A percentile compares a stretch with the other conserved stretches of the same genome.
phyloP scores from a whole-genome alignment of 2,888 invertebrate genomes.

The Arctia plantaginis region DNA sequence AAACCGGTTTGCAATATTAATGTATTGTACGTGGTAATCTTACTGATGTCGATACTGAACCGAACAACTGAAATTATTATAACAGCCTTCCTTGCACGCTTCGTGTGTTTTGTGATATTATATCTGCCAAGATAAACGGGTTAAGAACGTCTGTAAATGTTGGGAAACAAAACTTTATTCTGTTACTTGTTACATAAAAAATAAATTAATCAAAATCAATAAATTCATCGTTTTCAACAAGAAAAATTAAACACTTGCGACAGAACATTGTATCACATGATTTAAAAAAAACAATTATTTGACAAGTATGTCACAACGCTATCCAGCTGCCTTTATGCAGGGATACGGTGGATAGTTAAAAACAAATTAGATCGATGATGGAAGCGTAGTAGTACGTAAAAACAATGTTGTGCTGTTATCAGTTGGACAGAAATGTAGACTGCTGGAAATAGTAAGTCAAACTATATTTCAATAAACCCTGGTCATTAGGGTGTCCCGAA shows the following conservation, averaged over 20 bases:
- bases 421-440: background rate
- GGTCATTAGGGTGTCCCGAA: too few species aligned
- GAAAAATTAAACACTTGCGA: too few species aligned
- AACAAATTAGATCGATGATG: background rate
- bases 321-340: background rate
- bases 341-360: background rate
- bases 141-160: constrained; percentile 19
- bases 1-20: constrained; percentile 81
- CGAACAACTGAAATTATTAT: constrained; percentile 62
- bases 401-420: background rate
- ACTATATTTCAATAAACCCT: background rate
- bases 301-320: too few species aligned
- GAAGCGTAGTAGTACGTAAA: background rate
- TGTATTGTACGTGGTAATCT: constrained; percentile 78
- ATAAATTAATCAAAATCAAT: background rate
- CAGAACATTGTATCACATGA: background rate
- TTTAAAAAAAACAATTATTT: background rate
- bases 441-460: background rate
- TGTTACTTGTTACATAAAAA: background rate
- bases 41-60: constrained; percentile 69
- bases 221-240: too few species aligned
- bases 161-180: background rate
- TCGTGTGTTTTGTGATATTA: constrained; percentile 37
- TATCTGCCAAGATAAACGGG: constrained; percentile 38
- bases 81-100: constrained; percentile 49